A percentile compares a stretch with the other conserved stretches of the same genome.
Evolutionary conservation across 2,888 invertebrate genomes (phyloP).

Genomic region (Euplagia quadripunctaria): DNA sequence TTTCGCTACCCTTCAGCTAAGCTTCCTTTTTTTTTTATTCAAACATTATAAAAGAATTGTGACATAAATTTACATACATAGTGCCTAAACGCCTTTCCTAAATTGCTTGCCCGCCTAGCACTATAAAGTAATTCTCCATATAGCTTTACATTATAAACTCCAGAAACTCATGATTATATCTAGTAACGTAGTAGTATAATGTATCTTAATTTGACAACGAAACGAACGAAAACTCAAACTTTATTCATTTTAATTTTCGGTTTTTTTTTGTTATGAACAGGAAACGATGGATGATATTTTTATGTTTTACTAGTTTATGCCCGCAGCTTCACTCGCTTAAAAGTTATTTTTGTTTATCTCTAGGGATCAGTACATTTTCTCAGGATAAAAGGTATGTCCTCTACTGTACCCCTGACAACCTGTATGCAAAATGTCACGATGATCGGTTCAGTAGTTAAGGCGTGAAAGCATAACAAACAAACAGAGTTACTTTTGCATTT

Average conservation of each 20-base stretch:
- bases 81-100: background rate
- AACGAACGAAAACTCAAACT: background rate
- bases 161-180: constrained; percentile 1
- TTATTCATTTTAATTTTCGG: background rate
- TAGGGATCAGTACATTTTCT: too few species aligned
- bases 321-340: too few species aligned
- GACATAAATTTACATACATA: background rate
- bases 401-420: too few species aligned
- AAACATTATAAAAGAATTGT: background rate
- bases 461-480: too few species aligned
- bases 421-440: too few species aligned
- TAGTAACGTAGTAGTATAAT: background rate
- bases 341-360: background rate
- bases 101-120: background rate
- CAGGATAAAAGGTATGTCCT: too few species aligned
- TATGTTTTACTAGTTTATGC: background rate
- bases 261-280: background rate
- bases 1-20: too few species aligned
- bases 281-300: background rate
- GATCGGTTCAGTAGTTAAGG: too few species aligned
- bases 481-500: too few species aligned
- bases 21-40: background rate
- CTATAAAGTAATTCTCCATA: background rate
- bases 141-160: background rate
- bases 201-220: background rate